Evolutionary conservation across 2,797 vertebrate species (phyloP), one percentile per base, ranked within the genome.

Genomic region (Galago senegalensis): DNA sequence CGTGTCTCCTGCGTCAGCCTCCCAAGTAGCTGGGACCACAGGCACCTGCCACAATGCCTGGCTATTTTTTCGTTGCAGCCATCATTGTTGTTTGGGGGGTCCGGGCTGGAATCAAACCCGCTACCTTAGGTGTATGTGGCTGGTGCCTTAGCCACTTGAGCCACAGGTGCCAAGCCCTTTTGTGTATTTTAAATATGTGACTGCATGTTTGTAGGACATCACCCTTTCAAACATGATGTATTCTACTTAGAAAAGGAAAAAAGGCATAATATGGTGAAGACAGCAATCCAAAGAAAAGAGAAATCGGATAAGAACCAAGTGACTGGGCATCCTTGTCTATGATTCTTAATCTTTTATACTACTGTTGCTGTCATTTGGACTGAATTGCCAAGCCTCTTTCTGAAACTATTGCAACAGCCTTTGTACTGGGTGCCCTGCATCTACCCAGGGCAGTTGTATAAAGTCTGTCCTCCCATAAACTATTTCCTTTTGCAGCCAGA

Each of bases 221-320:
- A 65, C 10, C 86, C 91, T 61, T 73, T 85, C 65, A 58, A 46
- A 85, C 56, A 63, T n/a, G 73, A 56, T 23, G 10, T 14, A 12
- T 21, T 63, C 63, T 23, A 37, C 46, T 80, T 85, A 17, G 58
- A 89, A 58, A 85, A 29, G 29, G 56, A 63, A 84, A 60, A 65
- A 31, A 84, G 25, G 37, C 17, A 80, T 58, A 77, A 31, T 73
- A 58, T 46, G 34, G 17, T 63, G 65, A 72, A 84, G 63, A 21
- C 60, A 83, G 34, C 43, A 43, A 31, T 13, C n/a, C 77, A 80
- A 60, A 80, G 77, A 89, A 60, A 63, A 84, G 79, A 14, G 23
- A 92, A 11, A 56, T 84, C 85, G 58, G 93, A 75, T 82, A 37
- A 91, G 83, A 87, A 37, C 43, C 76, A 87, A 67, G 75, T 20